A percentile compares a stretch with the other conserved stretches of the same genome.
phyloP scores from a whole-genome alignment of 2,888 invertebrate genomes.

The Parnassius glacialis region DNA sequence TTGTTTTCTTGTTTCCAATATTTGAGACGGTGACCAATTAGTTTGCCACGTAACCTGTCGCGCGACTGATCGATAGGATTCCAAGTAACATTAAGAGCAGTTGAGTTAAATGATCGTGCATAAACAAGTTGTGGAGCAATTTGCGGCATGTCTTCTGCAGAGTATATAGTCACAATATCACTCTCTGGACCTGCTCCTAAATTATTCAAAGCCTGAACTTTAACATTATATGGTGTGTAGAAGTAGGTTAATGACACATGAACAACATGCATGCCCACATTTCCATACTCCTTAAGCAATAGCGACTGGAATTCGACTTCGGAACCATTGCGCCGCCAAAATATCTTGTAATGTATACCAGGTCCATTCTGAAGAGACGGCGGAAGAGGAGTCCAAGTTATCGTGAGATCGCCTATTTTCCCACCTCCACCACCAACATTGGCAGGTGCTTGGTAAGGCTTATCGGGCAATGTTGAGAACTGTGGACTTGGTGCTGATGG shows the following conservation, averaged over 20 bases:
- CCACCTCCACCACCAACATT: slow-evolving; percentile 96
- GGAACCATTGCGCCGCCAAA: slow-evolving; percentile 88
- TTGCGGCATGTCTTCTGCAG: slow-evolving; percentile 96
- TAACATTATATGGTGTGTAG: slow-evolving; percentile 91
- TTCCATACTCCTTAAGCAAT: slow-evolving; percentile 86
- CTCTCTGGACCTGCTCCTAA: slow-evolving; percentile 92
- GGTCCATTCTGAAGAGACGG: slow-evolving; percentile 92
- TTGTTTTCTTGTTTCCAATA: slow-evolving; percentile 91
- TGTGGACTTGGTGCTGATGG: slow-evolving; percentile 93
- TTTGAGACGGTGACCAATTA: slow-evolving; percentile 95
- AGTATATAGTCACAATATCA: slow-evolving; percentile 86
- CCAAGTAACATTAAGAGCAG: slow-evolving; percentile 96
- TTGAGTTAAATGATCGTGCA: slow-evolving; percentile 92
- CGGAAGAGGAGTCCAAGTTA: slow-evolving; percentile 91
- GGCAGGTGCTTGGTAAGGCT: slow-evolving; percentile 87
- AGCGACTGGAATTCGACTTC: slow-evolving; percentile 89
- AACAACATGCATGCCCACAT: slow-evolving; percentile 89
- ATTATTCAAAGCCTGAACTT: slow-evolving; percentile 91
- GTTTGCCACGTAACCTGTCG: slow-evolving; percentile 91
- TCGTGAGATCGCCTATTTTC: slow-evolving; percentile 95
- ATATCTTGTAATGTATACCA: slow-evolving; percentile 94
- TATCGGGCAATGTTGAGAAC: slow-evolving; percentile 90
- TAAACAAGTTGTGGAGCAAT: slow-evolving; percentile 92
- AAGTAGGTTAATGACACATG: slow-evolving; percentile 87
- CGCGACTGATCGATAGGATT: slow-evolving; percentile 90